Conservation (phyloP, 2,797 vertebrate species). For the Crypturellus tataupa region DNA sequence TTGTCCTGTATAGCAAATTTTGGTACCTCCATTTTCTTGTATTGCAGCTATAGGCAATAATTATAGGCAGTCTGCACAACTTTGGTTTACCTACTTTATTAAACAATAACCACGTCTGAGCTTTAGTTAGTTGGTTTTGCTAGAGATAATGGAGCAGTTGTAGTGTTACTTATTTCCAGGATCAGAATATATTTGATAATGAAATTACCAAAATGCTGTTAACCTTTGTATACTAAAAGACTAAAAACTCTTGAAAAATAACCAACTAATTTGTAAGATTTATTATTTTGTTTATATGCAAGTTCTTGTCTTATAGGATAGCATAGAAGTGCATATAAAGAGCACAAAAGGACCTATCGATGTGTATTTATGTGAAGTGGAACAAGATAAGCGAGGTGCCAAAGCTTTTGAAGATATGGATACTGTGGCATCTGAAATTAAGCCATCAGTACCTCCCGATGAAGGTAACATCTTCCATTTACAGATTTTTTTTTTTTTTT, state of each 20-base stretch:
- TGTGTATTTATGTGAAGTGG: conserved; percentile 86
- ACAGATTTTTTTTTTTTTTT: neutral
- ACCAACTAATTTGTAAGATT: neutral
- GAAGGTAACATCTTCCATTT: conserved; percentile 46
- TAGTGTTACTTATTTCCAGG: neutral
- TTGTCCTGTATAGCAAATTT: neutral
- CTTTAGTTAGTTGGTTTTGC: neutral
- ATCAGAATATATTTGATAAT: neutral
- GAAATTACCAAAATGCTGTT: neutral
- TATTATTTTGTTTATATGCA: neutral
- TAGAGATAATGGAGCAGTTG: neutral
- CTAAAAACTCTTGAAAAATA: neutral
- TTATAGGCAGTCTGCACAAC: neutral
- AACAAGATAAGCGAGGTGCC: conserved; percentile 29
- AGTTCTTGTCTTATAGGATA: conserved; percentile 81
- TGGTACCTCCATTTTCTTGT: neutral
- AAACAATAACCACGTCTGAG: neutral
- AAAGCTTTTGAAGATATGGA: conserved; percentile 4
- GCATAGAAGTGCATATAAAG: conserved; percentile 89
- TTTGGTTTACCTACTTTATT: neutral
- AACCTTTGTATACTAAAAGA: neutral
- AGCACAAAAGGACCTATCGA: conserved; percentile 88
- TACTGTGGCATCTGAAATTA: neutral
- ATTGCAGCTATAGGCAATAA: neutral
- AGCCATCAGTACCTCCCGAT: neutral